Conservation (phyloP, 1,140 invertebrate genomes). For the Notospermus geniculatus region DNA sequence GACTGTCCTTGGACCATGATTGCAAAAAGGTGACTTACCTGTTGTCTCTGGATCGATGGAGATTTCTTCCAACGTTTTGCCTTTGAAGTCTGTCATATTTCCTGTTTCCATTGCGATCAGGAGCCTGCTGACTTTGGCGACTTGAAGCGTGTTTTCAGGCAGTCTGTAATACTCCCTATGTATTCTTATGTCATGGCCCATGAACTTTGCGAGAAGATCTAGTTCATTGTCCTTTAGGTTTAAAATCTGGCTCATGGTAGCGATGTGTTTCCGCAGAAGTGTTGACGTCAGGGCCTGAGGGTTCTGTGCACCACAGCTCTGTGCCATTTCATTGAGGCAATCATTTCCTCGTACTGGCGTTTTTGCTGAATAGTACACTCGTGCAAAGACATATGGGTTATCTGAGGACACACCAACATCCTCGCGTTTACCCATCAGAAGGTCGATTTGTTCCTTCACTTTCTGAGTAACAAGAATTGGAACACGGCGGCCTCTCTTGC, state of each 20-base stretch:
- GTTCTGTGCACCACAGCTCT: background rate
- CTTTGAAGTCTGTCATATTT: too few species aligned
- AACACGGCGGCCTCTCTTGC: slow-evolving; percentile 27
- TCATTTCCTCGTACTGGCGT: slow-evolving; percentile 21
- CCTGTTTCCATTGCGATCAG: slow-evolving; percentile 14
- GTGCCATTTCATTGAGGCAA: slow-evolving; percentile 18
- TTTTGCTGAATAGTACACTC: slow-evolving; percentile 14
- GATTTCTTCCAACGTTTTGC: too few species aligned
- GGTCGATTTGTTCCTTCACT: slow-evolving; percentile 16
- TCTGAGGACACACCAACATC: slow-evolving; percentile 20
- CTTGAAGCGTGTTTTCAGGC: slow-evolving; percentile 14
- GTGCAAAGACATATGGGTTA: slow-evolving; percentile 25
- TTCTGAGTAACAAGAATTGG: slow-evolving; percentile 24
- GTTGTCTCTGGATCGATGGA: too few species aligned
- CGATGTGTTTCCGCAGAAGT: slow-evolving; percentile 16
- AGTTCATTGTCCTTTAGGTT: slow-evolving; percentile 18
- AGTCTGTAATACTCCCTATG: slow-evolving; percentile 16
- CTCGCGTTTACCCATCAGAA: slow-evolving; percentile 20
- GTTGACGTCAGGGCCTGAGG: background rate
- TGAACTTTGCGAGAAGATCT: slow-evolving; percentile 13
- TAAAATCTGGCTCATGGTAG: slow-evolving; percentile 16
- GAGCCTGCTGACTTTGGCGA: slow-evolving; percentile 13
- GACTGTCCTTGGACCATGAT: too few species aligned
- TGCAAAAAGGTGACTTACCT: too few species aligned
- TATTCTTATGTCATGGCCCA: slow-evolving; percentile 21